phyloP scores from a whole-genome alignment of 2,113 vertebrate genomes.

The Chrysemys picta region DNA sequence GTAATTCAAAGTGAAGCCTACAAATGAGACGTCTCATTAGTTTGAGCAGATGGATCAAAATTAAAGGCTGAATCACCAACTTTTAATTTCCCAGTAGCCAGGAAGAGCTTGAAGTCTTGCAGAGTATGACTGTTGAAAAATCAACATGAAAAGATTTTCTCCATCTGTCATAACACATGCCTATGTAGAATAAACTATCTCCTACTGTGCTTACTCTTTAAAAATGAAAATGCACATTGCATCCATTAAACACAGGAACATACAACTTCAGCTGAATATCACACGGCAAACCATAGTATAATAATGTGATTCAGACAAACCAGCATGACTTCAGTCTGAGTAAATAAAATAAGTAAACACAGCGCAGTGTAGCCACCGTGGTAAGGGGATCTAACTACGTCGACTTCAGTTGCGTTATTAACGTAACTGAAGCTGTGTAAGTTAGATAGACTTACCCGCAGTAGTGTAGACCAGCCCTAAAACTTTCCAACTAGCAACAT shows the following conservation, averaged over 20 bases:
- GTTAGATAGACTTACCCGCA: too few species aligned
- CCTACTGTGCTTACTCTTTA: conserved; percentile 72
- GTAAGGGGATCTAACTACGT: too few species aligned
- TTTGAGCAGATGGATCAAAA: conserved; percentile 92
- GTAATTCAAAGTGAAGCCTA: conserved; percentile 82
- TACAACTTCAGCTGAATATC: conserved; percentile 42
- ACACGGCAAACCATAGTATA: conserved; percentile 17
- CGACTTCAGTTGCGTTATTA: too few species aligned
- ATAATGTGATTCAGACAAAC: not conserved
- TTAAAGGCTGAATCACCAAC: conserved; percentile 88
- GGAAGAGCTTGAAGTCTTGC: conserved; percentile 82
- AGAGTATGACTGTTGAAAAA: conserved; percentile 82
- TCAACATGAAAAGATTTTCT: conserved; percentile 82
- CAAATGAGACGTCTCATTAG: conserved; percentile 85
- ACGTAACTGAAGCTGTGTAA: too few species aligned
- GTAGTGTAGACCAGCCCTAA: not conserved
- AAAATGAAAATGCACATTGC: conserved; percentile 61
- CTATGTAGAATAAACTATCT: conserved; percentile 76
- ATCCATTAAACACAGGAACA: conserved; percentile 68
- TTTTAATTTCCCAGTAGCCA: conserved; percentile 88
- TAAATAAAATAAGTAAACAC: not conserved
- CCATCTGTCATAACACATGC: conserved; percentile 86
- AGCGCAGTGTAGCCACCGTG: too few species aligned
- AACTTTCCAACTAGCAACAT: not conserved
- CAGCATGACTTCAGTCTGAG: conserved; percentile 6